Evolutionary conservation across 2,113 vertebrate species (phyloP), one percentile per base, ranked within the genome.

Genomic region (Bubo scandiacus): DNA sequence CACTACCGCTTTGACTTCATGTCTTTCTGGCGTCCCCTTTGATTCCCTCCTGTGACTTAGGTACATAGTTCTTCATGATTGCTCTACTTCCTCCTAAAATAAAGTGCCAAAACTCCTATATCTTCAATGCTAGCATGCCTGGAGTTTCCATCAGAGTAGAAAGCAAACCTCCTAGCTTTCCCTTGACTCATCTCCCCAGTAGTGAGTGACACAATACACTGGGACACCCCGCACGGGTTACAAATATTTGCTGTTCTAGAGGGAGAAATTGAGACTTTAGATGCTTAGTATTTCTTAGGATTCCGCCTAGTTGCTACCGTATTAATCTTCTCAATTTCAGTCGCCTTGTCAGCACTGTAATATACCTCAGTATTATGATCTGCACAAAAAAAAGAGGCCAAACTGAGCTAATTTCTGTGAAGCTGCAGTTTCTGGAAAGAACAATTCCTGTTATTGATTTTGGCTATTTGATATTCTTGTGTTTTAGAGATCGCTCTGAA

Each of bases 381-480:
- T n/a, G 67, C 70, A 79, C 36, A 51, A 15, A 45, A 57, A 57
- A 95, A 92, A 61, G 15, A 86, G 23, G 32, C 36, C 85, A 96
- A 89, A 84, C 51, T 8, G 58, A 90, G 51, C 63, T 94, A 85
- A 94, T 88, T 58, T 84, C 80, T 70, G 26, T 70, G 86, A 95
- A 95, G 71, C 29, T 90, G 51, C 54, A 80, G 74, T 68, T 95
- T 95, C 59, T 73, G 26, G 55, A 59, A 95, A 94, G 85, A 94
- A 91, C 71, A 86, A 88, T 96, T 93, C 57, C 71, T 86, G 66
- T 74, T 96, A 87, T 27, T 94, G 45, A 92, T 94, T 94, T 91
- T 75, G 63, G 43, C 57, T 91, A 70, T 94, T 96, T 94, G 25
- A 54, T 95, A 83, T 70, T 92, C 93, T 78, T 86, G 52, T 89